Evolutionary conservation across 2,797 vertebrate species (phyloP), one percentile per base, ranked within the genome.

Genomic region (Myiotriccus ornatus): DNA sequence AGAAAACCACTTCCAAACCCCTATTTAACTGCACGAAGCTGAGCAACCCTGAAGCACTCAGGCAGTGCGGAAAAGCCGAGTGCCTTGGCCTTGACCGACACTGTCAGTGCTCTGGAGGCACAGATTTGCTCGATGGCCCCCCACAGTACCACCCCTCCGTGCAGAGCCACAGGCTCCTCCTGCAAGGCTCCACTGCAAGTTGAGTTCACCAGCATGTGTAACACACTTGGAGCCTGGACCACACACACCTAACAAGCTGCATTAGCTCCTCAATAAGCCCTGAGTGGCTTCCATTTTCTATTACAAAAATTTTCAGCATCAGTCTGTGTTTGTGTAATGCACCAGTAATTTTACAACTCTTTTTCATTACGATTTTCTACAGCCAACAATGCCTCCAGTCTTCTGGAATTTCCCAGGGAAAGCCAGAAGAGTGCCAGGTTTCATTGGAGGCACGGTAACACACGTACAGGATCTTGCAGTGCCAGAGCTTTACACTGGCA

Each of bases 31-130:
- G 32, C 39, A 30, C 1, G 8, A 64, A 22, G 46, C 39, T 16
- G 57, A 83, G 56, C 52, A n/a, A 9, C 28, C 2, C 4, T 1
- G 49, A 3, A 2, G 70, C 3, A 17, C 47, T 21, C n/a, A 9
- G 14, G 5, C 21, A 44, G 30, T 0, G 0, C 0, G 6, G 28
- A 23, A 76, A 23, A 77, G 39, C 24, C 16, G 0, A 0, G 2
- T 34, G 25, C 34, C 32, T 14, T 0, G 6, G n/a, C 18, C 35
- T 39, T 52, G 16, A 52, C 50, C 30, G 78, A 90, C 69, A 83
- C 73, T 68, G 60, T 28, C 16, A 24, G 47, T 47, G 46, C 79
- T 84, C 27, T 23, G 20, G 39, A 82, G 67, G 7, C 65, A 44
- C 30, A 23, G 28, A 20, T 12, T 3, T 10, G 70, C 70, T 19